These are phyloP conservation scores for Drosophila kambysellisi DNA, from an alignment of 2,888 invertebrate species.

Conservation along the genomic window DNA sequence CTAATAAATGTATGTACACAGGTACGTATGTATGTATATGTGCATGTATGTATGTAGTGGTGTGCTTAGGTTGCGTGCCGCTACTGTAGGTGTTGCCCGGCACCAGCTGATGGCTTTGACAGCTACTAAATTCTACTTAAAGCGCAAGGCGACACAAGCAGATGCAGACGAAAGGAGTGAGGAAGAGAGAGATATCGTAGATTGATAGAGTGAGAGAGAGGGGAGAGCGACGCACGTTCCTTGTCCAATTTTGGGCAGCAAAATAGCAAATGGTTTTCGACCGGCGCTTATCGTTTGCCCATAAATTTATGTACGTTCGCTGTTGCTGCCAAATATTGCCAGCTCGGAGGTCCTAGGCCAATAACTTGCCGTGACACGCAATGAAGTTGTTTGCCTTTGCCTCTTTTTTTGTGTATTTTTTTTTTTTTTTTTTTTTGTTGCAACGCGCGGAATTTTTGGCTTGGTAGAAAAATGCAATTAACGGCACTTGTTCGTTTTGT, in stretches of 20 bases:
- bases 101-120: slow-evolving; percentile 79
- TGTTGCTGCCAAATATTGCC: slow-evolving; percentile 63
- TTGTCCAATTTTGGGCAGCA: slow-evolving; percentile 77
- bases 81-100: slow-evolving; percentile 75
- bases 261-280: slow-evolving; percentile 24
- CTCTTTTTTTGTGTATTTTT: slow-evolving; percentile 11
- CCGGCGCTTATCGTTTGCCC: slow-evolving; percentile 75
- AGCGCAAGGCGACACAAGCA: slow-evolving; percentile 29
- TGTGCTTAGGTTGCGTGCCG: slow-evolving; percentile 65
- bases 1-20: not conserved
- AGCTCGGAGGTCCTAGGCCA: slow-evolving; percentile 72
- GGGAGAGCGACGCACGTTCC: slow-evolving; percentile 66
- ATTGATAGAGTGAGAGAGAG: not conserved
- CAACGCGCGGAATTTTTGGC: slow-evolving; percentile 39
- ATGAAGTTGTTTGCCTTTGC: slow-evolving; percentile 72
- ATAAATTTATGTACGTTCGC: slow-evolving; percentile 64
- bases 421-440: slow-evolving; percentile 12
- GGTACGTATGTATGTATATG: not conserved
- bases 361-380: slow-evolving; percentile 70
- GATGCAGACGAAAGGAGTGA: not conserved
- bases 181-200: not conserved
- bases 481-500: slow-evolving; percentile 53
- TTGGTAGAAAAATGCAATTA: slow-evolving; percentile 58
- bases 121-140: slow-evolving; percentile 77
- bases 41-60: not conserved